Percentiles rank a stretch among this genome's conserved stretches.
phyloP scores from a whole-genome alignment of 2,113 vertebrate genomes.

The Thymallus thymallus region DNA sequence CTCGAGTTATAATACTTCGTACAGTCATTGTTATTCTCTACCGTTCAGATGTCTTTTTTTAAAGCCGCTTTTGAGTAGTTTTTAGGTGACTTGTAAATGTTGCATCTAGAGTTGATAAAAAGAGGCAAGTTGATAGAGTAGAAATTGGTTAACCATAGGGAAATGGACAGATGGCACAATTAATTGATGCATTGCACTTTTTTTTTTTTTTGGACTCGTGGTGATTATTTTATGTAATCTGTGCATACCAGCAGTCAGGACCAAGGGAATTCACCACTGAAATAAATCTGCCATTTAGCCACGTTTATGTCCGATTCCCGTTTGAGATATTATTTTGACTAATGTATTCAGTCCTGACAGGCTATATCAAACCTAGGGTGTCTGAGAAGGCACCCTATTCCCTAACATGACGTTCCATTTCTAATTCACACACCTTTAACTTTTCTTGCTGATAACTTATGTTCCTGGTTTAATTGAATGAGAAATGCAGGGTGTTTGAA shows the following conservation, averaged over 20 bases:
- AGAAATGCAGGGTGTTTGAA: too few relatives aligned
- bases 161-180: neutral
- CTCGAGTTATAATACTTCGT: neutral
- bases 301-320: neutral
- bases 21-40: neutral
- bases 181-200: neutral
- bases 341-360: neutral
- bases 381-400: too few relatives aligned
- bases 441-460: too few relatives aligned
- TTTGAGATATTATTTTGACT: neutral
- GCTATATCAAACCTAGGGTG: neutral
- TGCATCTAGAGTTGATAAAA: neutral
- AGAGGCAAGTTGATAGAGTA: slow-evolving; percentile 1
- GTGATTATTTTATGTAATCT: slow-evolving; percentile 14
- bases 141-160: neutral
- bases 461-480: too few relatives aligned
- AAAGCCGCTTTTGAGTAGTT: slow-evolving; percentile 6
- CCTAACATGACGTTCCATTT: neutral
- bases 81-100: slow-evolving; percentile 17
- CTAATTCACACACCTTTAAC: neutral
- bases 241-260: slow-evolving; percentile 17
- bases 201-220: slow-evolving; percentile 54
- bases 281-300: neutral
- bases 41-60: neutral
- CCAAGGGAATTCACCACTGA: slow-evolving; percentile 17